Conservation (phyloP, 2,888 invertebrate species). For the Mimachlamys varia region DNA sequence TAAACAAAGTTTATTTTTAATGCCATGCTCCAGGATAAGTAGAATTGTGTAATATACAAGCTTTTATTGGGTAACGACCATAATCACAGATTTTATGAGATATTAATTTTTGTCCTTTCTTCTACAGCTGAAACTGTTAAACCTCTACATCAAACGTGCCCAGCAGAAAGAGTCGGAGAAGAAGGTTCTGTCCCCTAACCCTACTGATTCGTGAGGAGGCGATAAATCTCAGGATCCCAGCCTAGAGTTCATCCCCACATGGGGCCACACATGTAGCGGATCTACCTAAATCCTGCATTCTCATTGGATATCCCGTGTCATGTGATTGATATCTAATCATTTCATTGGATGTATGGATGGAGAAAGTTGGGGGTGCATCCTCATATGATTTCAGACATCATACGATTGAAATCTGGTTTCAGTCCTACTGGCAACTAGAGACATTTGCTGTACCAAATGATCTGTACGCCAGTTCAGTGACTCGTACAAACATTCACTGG, state of each 20-base stretch:
- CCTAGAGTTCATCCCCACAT: neutral
- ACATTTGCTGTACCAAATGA: neutral
- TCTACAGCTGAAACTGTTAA: conserved; percentile 87
- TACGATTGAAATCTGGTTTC: neutral
- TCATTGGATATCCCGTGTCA: conserved; percentile 41
- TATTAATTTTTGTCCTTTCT: conserved; percentile 37
- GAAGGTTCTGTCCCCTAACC: conserved; percentile 60
- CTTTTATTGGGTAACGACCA: no score
- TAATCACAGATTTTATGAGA: neutral
- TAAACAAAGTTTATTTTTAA: no score
- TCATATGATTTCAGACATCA: conserved; percentile 37
- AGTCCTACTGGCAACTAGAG: neutral
- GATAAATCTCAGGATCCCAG: neutral
- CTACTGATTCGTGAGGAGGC: conserved; percentile 63
- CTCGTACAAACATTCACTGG: neutral
- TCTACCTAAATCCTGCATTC: conserved; percentile 39
- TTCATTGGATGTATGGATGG: neutral
- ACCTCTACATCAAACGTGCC: conserved; percentile 89
- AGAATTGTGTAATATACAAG: no score
- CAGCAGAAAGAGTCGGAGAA: conserved; percentile 70
- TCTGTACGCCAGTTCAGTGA: neutral
- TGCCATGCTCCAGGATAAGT: no score
- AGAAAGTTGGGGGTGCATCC: conserved; percentile 24
- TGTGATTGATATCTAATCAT: conserved; percentile 36
- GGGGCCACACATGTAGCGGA: conserved; percentile 36